phyloP scores from a whole-genome alignment of 2,888 invertebrate genomes.

The Unio pictorum region DNA sequence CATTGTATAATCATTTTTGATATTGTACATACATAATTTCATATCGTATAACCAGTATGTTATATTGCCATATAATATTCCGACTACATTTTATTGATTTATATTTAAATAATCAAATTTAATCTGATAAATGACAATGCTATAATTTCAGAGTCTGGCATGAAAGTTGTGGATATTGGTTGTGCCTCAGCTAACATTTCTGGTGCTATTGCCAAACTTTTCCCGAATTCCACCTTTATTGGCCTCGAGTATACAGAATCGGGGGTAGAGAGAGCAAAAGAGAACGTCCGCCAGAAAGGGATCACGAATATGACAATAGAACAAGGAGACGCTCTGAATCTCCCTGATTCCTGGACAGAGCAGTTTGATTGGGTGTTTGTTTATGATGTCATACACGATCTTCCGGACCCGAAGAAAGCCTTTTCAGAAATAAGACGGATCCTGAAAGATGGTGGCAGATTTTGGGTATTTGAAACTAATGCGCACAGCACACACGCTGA shows the following conservation, averaged over 20 bases:
- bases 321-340: constrained; percentile 19
- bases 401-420: constrained; percentile 25
- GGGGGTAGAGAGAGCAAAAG: constrained; percentile 11
- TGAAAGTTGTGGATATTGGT: constrained; percentile 22
- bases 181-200: constrained; percentile 17
- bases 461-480: constrained; percentile 19
- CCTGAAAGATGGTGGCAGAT: constrained; percentile 19
- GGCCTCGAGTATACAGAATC: constrained; percentile 11
- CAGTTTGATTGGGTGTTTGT: constrained; percentile 21
- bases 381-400: constrained; percentile 24
- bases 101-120: no score
- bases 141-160: constrained; percentile 8
- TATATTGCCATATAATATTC: no score
- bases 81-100: no score
- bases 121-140: no score
- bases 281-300: constrained; percentile 2
- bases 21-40: no score
- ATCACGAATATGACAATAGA: constrained; percentile 15
- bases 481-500: constrained; percentile 20
- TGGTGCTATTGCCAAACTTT: constrained; percentile 15
- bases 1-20: no score
- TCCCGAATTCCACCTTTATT: constrained; percentile 26
- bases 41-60: no score
- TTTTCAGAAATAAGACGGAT: constrained; percentile 13
- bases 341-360: constrained; percentile 9